Evolutionary conservation across 2,113 vertebrate species (phyloP), one percentile per base, ranked within the genome.

Genomic region (Lonchura striata): DNA sequence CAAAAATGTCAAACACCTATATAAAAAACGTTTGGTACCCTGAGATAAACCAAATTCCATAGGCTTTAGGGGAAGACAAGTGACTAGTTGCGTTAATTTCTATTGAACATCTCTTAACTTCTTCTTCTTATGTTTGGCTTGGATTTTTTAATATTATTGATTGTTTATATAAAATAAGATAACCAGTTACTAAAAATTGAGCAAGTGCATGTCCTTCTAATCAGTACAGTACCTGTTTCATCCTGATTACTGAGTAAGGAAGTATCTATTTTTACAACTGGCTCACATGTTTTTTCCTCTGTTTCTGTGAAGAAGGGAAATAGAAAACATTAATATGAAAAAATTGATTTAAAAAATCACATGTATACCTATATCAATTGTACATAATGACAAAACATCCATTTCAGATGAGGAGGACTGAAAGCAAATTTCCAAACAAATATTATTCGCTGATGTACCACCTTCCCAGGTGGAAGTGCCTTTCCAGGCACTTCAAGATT

Each of bases 181-280:
- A 53, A 71, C 1, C 4, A 50, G 9, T 41, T 83, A 18, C 41
- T 83, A 56, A 78, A 86, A 90, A 60, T 9, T 6, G 49, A 81
- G 39, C 7, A 56, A 90, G 21, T 18, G 35, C 4, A 71, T 22
- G 7, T 66, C 27, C 78, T 92, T 90, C 27, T 66, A 44, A 64
- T 37, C 31, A 78, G 23, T 69, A 90, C 86, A 78, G 56, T 97
- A 97, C 96, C 96, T 95, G 93, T 95, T 81, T 91, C 85, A 92
- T 30, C 84, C 27, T 63, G 88, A 57, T 92, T 69, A 60, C 22
- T 30, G 25, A 95, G 86, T 60, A 95, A 61, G 78, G 80, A 91
- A 46, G 71, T 79, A 88, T 96, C 86, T 57, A 96, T 82, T 37
- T 22, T 93, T 88, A 86, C 69, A 63, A 98, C 12, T 49, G 95